These are phyloP conservation scores for Brachyistius frenatus DNA, from an alignment of 2,113 vertebrate genomes.

Conservation along the genomic window DNA sequence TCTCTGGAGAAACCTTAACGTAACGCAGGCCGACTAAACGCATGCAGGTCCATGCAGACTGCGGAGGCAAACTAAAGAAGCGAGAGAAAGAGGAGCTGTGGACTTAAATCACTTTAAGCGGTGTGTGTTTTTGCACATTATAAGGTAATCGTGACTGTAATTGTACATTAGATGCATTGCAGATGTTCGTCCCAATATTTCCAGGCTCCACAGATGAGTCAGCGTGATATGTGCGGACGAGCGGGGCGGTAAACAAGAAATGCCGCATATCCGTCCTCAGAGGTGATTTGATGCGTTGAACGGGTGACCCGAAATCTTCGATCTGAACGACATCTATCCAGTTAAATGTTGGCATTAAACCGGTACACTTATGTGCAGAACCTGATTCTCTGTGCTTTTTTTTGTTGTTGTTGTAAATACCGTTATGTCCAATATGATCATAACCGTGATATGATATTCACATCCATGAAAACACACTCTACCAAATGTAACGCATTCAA, in stretches of 20 bases:
- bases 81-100: not conserved
- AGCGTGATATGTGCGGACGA: not conserved
- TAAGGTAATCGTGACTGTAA: not conserved
- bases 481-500: too few species aligned
- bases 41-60: slow-evolving; percentile 70
- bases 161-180: not conserved
- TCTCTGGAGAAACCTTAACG: not conserved
- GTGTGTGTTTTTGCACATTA: not conserved
- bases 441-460: too few species aligned
- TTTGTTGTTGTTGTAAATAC: too few species aligned
- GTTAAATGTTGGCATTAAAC: too few species aligned
- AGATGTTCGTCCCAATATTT: slow-evolving; percentile 60
- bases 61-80: slow-evolving; percentile 35
- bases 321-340: too few species aligned
- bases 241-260: not conserved
- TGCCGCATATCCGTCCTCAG: too few species aligned
- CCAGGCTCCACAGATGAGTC: slow-evolving; percentile 60
- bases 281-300: too few species aligned
- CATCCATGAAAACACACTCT: too few species aligned
- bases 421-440: too few species aligned
- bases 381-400: too few species aligned
- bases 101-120: not conserved
- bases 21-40: slow-evolving; percentile 32
- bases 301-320: too few species aligned
- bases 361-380: too few species aligned